Base-by-base conservation (phyloP, 2,888 invertebrate species). In the Andrena bucephala region DNA sequence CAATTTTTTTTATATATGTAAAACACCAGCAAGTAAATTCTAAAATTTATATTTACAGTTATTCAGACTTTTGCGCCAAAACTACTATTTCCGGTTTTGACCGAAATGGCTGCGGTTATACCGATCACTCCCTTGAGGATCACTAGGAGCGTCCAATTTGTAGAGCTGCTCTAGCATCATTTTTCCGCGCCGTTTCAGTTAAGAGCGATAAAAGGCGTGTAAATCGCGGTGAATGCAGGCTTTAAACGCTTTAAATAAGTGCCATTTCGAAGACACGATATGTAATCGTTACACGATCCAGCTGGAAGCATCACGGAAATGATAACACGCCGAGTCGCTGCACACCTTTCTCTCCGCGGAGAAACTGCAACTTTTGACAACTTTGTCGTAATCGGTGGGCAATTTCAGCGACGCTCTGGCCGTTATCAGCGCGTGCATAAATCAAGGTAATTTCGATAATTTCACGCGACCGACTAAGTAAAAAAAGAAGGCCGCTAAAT, bases 401-500 rank as follows among this genome's bases (percentile, higher is more conserved):
- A 54, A 33, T 68, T 68, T 68, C 33, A 24, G 20, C 31, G 20
- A 68, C 54, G 24, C 20, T 31, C 8, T 13, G 2, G 29, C 5
- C 24, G 20, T 10, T 65, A 50, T 42, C 29, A 24, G 36, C 2
- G 29, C 1, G 29, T 7, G 10, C 13, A 59, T 75, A 63, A 77
- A 76, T 75, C 33, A 48, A 62, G 20, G 50, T 63, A 74, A 67
- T 52, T 42, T 13, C 29, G 67, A 73, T 57, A 74, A 69, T 69
- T 79, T 76, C 27, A 6, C 6, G 27, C 60, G 42, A 50, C 42
- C 20, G 20, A 63, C 48, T 2, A n/a, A 16, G 57, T 36, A 74
- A 54, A 48, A 54, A 48, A 24, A 54, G 48, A 42, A 72, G 20
- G 10, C 2, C n/a, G 62, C 42, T 73, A 79, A 85, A 73, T 59